Conservation (phyloP, 1,140 invertebrate genomes). For the Trichonephila clavata region DNA sequence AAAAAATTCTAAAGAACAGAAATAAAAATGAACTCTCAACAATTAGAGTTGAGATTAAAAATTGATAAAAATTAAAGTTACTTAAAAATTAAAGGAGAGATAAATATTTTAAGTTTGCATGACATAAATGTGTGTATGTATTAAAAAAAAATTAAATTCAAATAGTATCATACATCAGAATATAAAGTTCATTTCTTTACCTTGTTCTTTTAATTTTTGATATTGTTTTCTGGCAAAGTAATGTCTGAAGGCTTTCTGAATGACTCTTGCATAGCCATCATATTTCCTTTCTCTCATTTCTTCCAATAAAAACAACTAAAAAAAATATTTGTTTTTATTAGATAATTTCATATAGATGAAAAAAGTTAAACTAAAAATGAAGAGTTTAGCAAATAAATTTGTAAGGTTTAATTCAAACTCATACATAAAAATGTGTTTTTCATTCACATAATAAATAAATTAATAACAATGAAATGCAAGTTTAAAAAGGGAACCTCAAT, state of each 20-base stretch:
- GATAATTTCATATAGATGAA: neutral
- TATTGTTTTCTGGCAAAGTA: conserved; percentile 86
- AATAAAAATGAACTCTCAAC: too few species aligned
- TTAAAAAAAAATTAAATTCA: too few species aligned
- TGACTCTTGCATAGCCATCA: conserved; percentile 86
- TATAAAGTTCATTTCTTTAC: conserved; percentile 78
- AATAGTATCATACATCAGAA: too few species aligned
- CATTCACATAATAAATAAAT: too few species aligned
- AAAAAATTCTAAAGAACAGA: too few species aligned
- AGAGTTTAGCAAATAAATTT: neutral
- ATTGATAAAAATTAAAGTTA: too few species aligned
- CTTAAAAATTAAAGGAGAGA: too few species aligned
- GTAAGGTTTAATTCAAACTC: neutral
- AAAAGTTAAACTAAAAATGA: neutral
- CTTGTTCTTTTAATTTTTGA: conserved; percentile 85
- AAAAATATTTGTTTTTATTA: conserved; percentile 12
- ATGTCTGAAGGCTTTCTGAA: conserved; percentile 88
- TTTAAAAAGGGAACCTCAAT: too few species aligned
- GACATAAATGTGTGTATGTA: too few species aligned
- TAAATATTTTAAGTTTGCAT: too few species aligned
- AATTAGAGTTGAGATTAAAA: too few species aligned
- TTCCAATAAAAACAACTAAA: conserved; percentile 88
- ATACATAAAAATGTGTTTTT: neutral
- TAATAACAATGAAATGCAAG: too few species aligned
- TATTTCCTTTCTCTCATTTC: conserved; percentile 88